Percentiles rank a stretch among this genome's conserved stretches.
Evolutionary conservation across 1,140 invertebrate genomes (phyloP).

Genomic region (Aphidius gifuensis): DNA sequence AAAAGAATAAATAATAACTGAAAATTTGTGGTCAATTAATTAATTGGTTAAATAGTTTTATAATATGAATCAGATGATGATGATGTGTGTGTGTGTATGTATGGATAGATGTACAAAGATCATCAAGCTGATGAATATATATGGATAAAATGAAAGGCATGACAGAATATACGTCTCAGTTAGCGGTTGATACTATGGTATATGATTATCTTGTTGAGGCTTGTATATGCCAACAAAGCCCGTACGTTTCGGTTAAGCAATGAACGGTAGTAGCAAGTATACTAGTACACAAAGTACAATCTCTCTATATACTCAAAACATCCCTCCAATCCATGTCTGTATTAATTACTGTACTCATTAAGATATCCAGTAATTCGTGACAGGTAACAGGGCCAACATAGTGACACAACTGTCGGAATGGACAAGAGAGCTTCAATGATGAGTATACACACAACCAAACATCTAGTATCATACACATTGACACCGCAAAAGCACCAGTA

Average conservation of each 20-base stretch:
- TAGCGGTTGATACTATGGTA: no score
- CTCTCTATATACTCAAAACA: constrained; percentile 29
- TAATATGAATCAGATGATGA: no score
- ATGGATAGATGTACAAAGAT: no score
- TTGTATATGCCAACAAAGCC: constrained; percentile 23
- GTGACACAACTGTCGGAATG: background rate
- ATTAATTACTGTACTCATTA: constrained; percentile 56
- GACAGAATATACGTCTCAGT: no score
- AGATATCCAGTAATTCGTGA: constrained; percentile 47
- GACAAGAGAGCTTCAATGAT: background rate
- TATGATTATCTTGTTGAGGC: constrained; percentile 10
- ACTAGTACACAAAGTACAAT: constrained; percentile 3
- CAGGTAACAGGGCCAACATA: background rate
- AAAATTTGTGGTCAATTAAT: no score
- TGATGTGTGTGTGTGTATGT: no score
- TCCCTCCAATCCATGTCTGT: constrained; percentile 51
- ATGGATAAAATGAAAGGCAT: no score
- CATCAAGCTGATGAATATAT: no score
- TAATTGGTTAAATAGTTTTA: no score
- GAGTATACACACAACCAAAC: background rate
- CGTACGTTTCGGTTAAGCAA: constrained; percentile 26
- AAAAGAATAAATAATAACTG: no score
- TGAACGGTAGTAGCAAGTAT: background rate
- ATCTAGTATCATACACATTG: no score
- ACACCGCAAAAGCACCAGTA: background rate